These are phyloP conservation scores for Tragelaphus buxtoni DNA, from an alignment of 2,113 vertebrate species.

Conservation along the genomic window DNA sequence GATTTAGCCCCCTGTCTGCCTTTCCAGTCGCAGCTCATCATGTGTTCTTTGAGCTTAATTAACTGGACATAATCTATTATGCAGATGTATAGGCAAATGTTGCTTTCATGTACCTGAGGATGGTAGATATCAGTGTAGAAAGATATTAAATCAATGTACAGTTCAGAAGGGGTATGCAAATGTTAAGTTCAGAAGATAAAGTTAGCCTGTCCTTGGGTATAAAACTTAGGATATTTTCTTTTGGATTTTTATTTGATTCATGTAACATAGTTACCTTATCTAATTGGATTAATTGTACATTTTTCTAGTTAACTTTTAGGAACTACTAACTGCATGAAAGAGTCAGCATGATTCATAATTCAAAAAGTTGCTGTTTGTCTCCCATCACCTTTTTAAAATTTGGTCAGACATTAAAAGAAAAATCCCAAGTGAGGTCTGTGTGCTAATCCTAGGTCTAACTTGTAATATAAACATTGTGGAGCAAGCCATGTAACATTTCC, in stretches of 20 bases:
- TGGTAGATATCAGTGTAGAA: background rate
- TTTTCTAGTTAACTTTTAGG: constrained; percentile 7
- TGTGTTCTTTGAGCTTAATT: background rate
- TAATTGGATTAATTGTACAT: constrained; percentile 35
- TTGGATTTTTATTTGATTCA: background rate
- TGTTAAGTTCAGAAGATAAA: background rate
- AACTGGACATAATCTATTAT: background rate
- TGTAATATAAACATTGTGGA: background rate
- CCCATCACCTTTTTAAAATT: constrained; percentile 30
- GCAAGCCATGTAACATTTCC: background rate
- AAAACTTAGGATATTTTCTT: constrained; percentile 14
- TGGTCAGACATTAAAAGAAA: constrained; percentile 18
- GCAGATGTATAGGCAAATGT: background rate
- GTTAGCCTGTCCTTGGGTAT: constrained; percentile 7
- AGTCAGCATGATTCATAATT: background rate
- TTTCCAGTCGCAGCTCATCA: background rate
- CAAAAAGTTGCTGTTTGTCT: background rate
- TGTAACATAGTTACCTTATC: constrained; percentile 5
- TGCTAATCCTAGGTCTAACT: background rate
- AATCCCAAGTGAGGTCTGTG: background rate
- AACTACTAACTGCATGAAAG: background rate
- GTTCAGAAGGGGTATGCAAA: background rate
- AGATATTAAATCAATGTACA: background rate
- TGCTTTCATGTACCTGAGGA: background rate
- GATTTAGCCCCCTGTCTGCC: background rate